Percentiles rank a stretch among this genome's conserved stretches.
Evolutionary conservation across 2,888 invertebrate species (phyloP).

Genomic region (Iphiclides podalirius): DNA sequence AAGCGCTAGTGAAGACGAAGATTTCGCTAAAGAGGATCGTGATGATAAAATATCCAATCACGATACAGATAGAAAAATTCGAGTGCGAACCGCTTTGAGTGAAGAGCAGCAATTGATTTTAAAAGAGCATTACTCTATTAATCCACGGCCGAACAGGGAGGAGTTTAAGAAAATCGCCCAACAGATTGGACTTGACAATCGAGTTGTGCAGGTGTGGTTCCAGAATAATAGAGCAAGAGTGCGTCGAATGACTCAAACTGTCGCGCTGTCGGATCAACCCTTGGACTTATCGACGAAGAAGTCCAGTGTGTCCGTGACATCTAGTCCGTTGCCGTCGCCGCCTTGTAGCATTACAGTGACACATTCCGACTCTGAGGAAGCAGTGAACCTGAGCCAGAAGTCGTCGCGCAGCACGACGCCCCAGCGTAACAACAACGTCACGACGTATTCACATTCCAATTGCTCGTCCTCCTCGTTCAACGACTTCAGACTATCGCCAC

Average conservation of each 20-base stretch:
- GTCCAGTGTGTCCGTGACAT: slow-evolving; percentile 75
- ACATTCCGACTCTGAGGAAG: slow-evolving; percentile 85
- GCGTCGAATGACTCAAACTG: slow-evolving; percentile 81
- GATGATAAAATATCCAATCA: slow-evolving; percentile 77
- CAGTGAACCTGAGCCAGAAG: slow-evolving; percentile 88
- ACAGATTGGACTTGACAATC: slow-evolving; percentile 85
- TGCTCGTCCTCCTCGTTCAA: slow-evolving; percentile 78
- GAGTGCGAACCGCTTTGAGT: slow-evolving; percentile 95
- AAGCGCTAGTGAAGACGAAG: slow-evolving; percentile 83
- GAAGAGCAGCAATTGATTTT: slow-evolving; percentile 95
- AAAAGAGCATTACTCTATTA: slow-evolving; percentile 92
- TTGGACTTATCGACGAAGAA: slow-evolving; percentile 94
- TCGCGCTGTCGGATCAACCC: slow-evolving; percentile 85
- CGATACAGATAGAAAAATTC: slow-evolving; percentile 88
- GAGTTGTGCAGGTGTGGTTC: slow-evolving; percentile 97
- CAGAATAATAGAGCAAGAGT: slow-evolving; percentile 96
- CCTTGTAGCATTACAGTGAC: slow-evolving; percentile 81
- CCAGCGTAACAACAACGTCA: slow-evolving; percentile 69
- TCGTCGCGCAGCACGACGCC: slow-evolving; percentile 83
- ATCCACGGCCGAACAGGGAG: slow-evolving; percentile 96
- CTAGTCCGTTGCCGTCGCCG: slow-evolving; percentile 83
- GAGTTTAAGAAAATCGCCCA: slow-evolving; percentile 95
- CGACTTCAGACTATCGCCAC: slow-evolving; percentile 73
- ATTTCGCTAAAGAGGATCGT: slow-evolving; percentile 70
- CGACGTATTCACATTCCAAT: slow-evolving; percentile 81